Percentiles rank a stretch among this genome's conserved stretches.
phyloP scores from a whole-genome alignment of 2,113 vertebrate species.

The Numida meleagris region DNA sequence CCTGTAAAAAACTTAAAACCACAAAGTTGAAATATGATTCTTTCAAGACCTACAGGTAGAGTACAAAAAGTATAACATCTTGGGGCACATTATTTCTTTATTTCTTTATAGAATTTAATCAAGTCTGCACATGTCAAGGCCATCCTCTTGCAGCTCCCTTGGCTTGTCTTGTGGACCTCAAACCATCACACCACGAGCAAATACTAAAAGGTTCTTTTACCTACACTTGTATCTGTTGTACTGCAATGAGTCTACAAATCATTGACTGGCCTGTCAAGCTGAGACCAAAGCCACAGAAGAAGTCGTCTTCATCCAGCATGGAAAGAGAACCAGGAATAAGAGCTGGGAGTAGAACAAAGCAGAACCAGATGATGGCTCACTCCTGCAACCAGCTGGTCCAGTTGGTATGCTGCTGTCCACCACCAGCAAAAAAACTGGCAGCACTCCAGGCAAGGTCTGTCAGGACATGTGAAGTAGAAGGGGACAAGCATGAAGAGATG shows the following conservation, averaged over 20 bases:
- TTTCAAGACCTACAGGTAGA: neutral
- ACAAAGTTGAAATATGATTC: neutral
- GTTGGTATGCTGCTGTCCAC: neutral
- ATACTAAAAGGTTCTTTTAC: neutral
- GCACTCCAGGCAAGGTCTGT: neutral
- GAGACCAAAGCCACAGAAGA: neutral
- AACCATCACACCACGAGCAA: neutral
- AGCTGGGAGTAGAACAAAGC: neutral
- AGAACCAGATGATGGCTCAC: neutral
- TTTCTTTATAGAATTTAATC: neutral
- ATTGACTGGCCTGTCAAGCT: neutral
- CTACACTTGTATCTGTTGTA: accelerated
- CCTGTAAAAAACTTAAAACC: neutral
- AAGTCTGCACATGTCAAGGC: neutral
- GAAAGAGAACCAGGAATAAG: neutral
- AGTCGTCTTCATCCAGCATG: accelerated
- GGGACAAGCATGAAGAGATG: neutral
- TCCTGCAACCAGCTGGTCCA: neutral
- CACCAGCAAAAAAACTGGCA: neutral
- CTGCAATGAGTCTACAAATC: neutral
- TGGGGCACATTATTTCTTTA: neutral
- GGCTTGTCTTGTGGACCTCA: neutral
- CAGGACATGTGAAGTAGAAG: neutral
- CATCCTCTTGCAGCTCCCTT: neutral
- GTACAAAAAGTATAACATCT: neutral